Evolutionary conservation across 2,797 vertebrate genomes (phyloP).

Genomic region (Coluber constrictor): DNA sequence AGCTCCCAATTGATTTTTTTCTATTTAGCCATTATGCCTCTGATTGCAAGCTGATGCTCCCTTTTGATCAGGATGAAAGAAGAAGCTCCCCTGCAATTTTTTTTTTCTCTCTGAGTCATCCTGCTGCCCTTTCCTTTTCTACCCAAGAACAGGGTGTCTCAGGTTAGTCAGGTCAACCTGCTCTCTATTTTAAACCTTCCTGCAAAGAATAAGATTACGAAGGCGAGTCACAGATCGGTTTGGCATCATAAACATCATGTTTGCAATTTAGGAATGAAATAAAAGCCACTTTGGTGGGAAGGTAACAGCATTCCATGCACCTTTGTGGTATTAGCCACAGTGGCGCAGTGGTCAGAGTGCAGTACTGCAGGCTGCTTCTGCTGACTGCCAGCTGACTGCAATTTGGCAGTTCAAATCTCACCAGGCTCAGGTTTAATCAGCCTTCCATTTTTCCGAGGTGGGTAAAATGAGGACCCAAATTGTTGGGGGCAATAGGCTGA

Average conservation of each 20-base stretch:
- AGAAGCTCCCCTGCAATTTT: constrained; percentile 14
- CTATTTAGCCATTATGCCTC: constrained; percentile 34
- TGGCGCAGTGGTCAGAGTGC: no score
- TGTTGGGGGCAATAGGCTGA: no score
- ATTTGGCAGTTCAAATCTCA: no score
- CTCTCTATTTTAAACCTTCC: neutral
- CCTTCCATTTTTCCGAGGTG: no score
- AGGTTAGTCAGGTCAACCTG: neutral
- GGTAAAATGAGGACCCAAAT: no score
- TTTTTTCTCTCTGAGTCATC: constrained; percentile 12
- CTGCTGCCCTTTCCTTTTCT: neutral
- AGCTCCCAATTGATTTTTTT: constrained; percentile 47
- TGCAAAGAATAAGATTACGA: neutral
- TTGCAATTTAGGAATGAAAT: neutral
- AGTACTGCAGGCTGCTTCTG: no score
- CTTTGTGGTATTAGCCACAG: neutral
- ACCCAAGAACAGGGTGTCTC: rapidly evolving
- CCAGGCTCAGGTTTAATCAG: no score
- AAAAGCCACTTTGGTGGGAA: neutral
- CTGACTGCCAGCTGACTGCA: no score
- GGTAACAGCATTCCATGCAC: neutral
- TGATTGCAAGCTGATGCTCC: constrained; percentile 41
- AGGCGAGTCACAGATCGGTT: neutral
- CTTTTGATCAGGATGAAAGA: constrained; percentile 25
- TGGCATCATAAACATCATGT: neutral